Percentiles rank a stretch among this genome's conserved stretches.
Evolutionary conservation across 2,888 invertebrate genomes (phyloP).

Genomic region (Periphyllus acericola): DNA sequence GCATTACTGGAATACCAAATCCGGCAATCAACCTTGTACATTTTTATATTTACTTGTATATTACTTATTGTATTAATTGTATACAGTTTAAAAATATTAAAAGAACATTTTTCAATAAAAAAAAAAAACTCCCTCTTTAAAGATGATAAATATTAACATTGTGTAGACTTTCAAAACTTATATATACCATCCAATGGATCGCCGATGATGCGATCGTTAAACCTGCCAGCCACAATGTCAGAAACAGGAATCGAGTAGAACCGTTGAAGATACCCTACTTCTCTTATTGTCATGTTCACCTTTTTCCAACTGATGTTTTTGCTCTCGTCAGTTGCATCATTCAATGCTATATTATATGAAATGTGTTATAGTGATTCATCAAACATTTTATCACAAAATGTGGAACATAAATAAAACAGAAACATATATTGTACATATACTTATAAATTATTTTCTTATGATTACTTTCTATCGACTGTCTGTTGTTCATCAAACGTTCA

Average conservation of each 20-base stretch:
- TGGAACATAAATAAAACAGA: neutral
- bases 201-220: neutral
- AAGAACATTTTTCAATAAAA: no score
- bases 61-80: no score
- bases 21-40: no score
- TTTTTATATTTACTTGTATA: no score
- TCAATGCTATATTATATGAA: neutral
- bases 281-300: neutral
- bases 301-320: neutral
- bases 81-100: no score
- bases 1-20: no score
- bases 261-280: neutral
- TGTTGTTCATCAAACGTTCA: neutral
- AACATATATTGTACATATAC: neutral
- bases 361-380: neutral
- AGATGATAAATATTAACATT: no score
- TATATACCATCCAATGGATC: constrained; percentile 12
- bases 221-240: neutral
- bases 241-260: neutral
- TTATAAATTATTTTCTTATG: neutral
- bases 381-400: neutral
- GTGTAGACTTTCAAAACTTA: neutral
- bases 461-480: neutral
- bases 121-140: no score
- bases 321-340: neutral